phyloP scores from a whole-genome alignment of 2,888 invertebrate genomes.

The Phyto melanocephala region DNA sequence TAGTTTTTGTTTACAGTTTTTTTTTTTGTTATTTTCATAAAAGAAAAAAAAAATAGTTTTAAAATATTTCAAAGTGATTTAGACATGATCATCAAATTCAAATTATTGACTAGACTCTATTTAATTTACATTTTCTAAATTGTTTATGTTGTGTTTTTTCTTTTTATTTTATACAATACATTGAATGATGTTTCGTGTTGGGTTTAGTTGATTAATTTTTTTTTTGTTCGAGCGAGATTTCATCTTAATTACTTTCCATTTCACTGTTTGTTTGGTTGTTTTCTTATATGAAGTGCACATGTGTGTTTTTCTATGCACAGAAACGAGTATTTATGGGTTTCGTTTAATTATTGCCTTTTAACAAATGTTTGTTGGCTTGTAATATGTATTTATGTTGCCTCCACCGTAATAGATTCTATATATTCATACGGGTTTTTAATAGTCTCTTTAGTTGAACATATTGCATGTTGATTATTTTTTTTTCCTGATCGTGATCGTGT shows the following conservation, averaged over 20 bases:
- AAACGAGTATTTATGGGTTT: background rate
- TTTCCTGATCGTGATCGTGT: background rate
- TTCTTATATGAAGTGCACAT: background rate
- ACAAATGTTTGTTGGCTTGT: background rate
- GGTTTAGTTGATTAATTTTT: slow-evolving; percentile 6
- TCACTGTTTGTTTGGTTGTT: background rate
- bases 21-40: background rate
- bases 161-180: background rate
- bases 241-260: slow-evolving; percentile 55
- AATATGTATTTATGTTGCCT: background rate
- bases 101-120: slow-evolving; percentile 2
- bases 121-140: background rate
- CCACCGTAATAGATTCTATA: background rate
- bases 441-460: slow-evolving; percentile 3
- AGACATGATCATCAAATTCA: slow-evolving; percentile 40
- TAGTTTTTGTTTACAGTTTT: slow-evolving; percentile 26
- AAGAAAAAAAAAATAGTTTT: slow-evolving; percentile 1
- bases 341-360: slow-evolving; percentile 8
- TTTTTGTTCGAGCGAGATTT: slow-evolving; percentile 26
- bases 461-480: slow-evolving; percentile 23
- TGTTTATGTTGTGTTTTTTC: background rate
- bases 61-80: slow-evolving; percentile 26
- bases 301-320: slow-evolving; percentile 15
- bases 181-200: slow-evolving; percentile 17
- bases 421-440: slow-evolving; percentile 41